These are phyloP conservation scores for Lepidocolaptes lacrymiger DNA, from an alignment of 2,797 vertebrate species.

Conservation along the genomic window DNA sequence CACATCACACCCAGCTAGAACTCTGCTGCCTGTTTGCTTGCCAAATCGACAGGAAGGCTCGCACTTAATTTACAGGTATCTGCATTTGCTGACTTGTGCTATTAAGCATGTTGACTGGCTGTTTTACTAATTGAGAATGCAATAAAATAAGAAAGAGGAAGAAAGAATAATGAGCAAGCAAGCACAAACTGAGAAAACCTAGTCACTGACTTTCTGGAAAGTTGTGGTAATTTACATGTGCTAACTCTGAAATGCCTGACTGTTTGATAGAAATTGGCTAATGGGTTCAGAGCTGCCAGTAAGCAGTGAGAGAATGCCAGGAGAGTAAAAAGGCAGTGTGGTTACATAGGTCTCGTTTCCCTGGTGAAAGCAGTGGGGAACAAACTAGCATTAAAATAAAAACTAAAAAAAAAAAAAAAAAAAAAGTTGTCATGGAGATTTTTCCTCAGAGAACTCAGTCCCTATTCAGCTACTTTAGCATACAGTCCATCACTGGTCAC, in stretches of 20 bases:
- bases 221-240: not conserved
- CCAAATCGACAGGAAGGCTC: not conserved
- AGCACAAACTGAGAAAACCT: not conserved
- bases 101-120: not conserved
- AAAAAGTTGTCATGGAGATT: not conserved
- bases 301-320: not conserved
- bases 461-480: not conserved
- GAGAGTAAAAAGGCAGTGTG: not conserved
- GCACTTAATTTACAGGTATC: slow-evolving; percentile 55
- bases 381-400: slow-evolving; percentile 14
- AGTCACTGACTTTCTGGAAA: not conserved
- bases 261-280: not conserved
- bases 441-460: not conserved
- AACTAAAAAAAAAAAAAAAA: not conserved
- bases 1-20: not conserved
- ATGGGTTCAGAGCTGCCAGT: not conserved
- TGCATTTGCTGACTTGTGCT: slow-evolving; percentile 14
- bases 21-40: not conserved
- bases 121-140: slow-evolving; percentile 11
- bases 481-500: not conserved
- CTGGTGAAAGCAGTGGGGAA: slow-evolving; percentile 1
- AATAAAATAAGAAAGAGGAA: not conserved
- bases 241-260: not conserved
- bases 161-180: not conserved
- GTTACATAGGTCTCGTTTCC: not conserved